Evolutionary conservation across 2,797 vertebrate genomes (phyloP).

Genomic region (Gambelia wislizenii): DNA sequence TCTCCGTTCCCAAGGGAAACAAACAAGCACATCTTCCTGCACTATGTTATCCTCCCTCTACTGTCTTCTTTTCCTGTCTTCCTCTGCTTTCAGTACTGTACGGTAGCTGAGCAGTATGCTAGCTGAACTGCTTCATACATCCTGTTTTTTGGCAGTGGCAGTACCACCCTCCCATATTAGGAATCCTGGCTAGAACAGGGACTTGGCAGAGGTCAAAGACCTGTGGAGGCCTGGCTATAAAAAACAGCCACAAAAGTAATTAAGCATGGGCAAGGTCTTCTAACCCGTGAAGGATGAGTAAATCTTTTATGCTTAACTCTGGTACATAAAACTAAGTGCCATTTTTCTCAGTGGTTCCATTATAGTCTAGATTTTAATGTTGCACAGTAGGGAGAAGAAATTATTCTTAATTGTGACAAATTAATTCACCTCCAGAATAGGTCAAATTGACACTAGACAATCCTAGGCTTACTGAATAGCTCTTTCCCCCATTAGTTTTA

Average conservation of each 20-base stretch:
- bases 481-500: background rate
- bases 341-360: background rate
- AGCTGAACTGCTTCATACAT: background rate
- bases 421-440: background rate
- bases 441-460: background rate
- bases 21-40: background rate
- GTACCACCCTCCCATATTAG: background rate
- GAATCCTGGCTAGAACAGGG: background rate
- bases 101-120: too few species aligned
- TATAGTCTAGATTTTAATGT: conserved; percentile 25
- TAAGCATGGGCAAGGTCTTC: background rate
- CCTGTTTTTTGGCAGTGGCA: background rate
- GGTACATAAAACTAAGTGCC: background rate
- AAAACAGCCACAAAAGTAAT: background rate
- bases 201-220: background rate
- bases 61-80: background rate
- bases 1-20: background rate
- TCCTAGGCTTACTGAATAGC: background rate
- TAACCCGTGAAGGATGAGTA: background rate
- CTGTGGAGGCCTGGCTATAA: background rate
- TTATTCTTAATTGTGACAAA: conserved; percentile 37
- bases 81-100: background rate
- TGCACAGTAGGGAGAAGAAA: conserved; percentile 40
- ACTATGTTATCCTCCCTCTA: too few species aligned
- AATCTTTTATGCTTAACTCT: background rate